These are phyloP conservation scores for Slavum lentiscoides DNA, from an alignment of 2,888 invertebrate genomes.

Conservation along the genomic window DNA sequence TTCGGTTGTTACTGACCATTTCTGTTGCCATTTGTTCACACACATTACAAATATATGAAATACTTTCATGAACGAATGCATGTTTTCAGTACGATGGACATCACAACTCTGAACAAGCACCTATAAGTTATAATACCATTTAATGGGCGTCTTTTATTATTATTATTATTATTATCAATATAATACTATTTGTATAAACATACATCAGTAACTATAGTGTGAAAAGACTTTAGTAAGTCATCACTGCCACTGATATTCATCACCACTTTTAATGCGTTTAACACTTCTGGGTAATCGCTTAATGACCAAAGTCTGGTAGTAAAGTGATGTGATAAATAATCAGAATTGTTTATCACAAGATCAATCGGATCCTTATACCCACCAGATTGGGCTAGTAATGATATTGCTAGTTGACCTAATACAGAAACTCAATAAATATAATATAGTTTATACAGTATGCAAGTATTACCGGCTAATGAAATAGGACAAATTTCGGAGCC, in stretches of 20 bases:
- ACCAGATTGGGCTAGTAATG: constrained; percentile 64
- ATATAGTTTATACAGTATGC: too few species aligned
- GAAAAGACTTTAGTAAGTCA: constrained; percentile 68
- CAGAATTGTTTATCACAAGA: constrained; percentile 71
- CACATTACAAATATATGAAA: constrained; percentile 71
- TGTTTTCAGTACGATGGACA: constrained; percentile 65
- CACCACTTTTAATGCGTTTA: constrained; percentile 73
- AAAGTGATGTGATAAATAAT: constrained; percentile 75
- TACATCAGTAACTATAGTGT: constrained; percentile 72
- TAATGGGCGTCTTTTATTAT: background rate
- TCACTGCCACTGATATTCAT: constrained; percentile 69
- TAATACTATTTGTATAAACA: constrained; percentile 58
- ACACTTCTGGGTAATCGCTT: constrained; percentile 68
- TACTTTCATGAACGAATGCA: constrained; percentile 69
- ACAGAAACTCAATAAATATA: background rate
- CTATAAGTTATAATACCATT: constrained; percentile 59
- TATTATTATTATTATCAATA: background rate
- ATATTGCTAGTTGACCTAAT: constrained; percentile 55
- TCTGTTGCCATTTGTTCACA: constrained; percentile 64
- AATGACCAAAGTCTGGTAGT: constrained; percentile 66
- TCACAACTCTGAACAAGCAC: constrained; percentile 68
- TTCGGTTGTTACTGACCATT: background rate
- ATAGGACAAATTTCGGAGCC: constrained; percentile 54
- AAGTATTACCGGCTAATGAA: constrained; percentile 43
- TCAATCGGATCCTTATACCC: constrained; percentile 64